Percentiles rank a stretch among this genome's conserved stretches.
Conservation (phyloP, 92 coral and sea anemone species). For the Siderastrea radians region DNA sequence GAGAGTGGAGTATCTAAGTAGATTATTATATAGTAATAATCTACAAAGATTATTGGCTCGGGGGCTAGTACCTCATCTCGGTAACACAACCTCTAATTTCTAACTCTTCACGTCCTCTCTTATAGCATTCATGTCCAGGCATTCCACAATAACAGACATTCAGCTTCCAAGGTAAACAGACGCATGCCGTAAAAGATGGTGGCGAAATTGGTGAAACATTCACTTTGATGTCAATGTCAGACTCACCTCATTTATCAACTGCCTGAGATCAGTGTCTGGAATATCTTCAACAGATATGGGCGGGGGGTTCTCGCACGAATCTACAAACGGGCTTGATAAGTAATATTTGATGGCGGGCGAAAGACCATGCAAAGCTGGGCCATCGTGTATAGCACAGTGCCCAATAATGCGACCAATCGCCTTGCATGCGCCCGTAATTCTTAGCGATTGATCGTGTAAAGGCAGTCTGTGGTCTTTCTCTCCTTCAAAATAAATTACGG, state of each 20-base stretch:
- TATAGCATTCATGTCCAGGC: not conserved
- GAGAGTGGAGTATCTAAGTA: slow-evolving; percentile 11
- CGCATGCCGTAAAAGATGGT: not conserved
- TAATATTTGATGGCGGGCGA: slow-evolving; percentile 67
- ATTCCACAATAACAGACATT: slow-evolving; percentile 1
- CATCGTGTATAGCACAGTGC: slow-evolving; percentile 63
- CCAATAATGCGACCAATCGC: slow-evolving; percentile 68
- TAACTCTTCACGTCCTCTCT: not conserved
- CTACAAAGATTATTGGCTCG: too few species aligned
- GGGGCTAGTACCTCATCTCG: not conserved
- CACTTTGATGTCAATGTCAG: slow-evolving; percentile 9
- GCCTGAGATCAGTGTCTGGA: slow-evolving; percentile 70
- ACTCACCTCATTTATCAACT: slow-evolving; percentile 57
- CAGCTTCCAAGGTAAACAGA: not conserved
- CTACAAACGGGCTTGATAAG: slow-evolving; percentile 26
- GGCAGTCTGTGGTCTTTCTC: slow-evolving; percentile 67
- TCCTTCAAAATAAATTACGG: slow-evolving; percentile 69
- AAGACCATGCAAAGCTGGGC: slow-evolving; percentile 67
- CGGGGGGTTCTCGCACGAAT: slow-evolving; percentile 44
- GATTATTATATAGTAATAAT: too few species aligned
- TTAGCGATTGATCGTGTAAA: slow-evolving; percentile 58
- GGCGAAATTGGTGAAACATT: slow-evolving; percentile 11
- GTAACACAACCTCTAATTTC: not conserved
- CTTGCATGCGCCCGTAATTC: slow-evolving; percentile 61
- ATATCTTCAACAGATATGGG: slow-evolving; percentile 64